Percentiles rank a stretch among this genome's conserved stretches.
Evolutionary conservation across 64 coral and sea anemone species (phyloP).

Genomic region (Exaiptasia diaphana): DNA sequence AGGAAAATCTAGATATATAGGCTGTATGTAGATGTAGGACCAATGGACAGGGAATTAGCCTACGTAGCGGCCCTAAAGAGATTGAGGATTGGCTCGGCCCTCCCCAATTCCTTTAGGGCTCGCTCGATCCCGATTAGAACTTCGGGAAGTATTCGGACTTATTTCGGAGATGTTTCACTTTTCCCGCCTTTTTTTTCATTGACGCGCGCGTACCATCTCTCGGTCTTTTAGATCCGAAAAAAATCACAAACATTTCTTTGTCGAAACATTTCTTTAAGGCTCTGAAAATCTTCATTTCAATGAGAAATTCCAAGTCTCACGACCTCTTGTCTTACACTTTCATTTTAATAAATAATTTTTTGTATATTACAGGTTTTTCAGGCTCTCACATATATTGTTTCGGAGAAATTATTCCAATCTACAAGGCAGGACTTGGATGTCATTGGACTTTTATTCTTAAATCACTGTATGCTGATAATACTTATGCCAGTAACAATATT

Average conservation of each 20-base stretch:
- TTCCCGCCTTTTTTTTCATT: too few species aligned
- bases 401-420: neutral
- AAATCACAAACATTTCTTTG: too few species aligned
- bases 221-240: too few species aligned
- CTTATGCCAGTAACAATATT: neutral
- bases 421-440: neutral
- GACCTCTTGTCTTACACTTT: too few species aligned
- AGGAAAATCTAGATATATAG: neutral
- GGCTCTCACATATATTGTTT: neutral
- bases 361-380: neutral
- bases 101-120: neutral
- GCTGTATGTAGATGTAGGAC: neutral
- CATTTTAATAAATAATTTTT: too few species aligned
- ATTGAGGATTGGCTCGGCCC: neutral
- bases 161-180: too few species aligned
- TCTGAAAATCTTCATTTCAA: too few species aligned
- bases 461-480: neutral
- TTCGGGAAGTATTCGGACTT: too few species aligned
- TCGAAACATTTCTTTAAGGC: too few species aligned
- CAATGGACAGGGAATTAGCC: neutral
- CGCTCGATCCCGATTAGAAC: too few species aligned
- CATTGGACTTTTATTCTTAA: neutral
- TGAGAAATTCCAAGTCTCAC: too few species aligned
- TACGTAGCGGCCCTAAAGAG: neutral
- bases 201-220: too few species aligned